These are phyloP conservation scores for Ptilodon capucinus DNA, from an alignment of 2,888 invertebrate genomes.

Conservation along the genomic window DNA sequence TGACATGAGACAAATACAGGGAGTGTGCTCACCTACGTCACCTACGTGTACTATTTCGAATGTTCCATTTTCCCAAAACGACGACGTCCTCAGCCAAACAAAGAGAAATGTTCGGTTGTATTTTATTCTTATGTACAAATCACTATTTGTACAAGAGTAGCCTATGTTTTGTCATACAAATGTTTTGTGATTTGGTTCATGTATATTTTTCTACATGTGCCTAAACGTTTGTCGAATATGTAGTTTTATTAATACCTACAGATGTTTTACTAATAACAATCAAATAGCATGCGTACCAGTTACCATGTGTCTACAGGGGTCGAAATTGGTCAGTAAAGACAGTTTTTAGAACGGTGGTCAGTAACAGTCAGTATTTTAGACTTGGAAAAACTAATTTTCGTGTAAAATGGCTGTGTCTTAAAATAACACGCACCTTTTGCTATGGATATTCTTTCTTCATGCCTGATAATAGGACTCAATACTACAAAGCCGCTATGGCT, in stretches of 20 bases:
- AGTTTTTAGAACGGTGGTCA: too few species aligned
- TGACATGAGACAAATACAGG: constrained; percentile 63
- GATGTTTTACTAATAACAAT: background rate
- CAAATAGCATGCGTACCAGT: too few species aligned
- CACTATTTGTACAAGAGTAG: constrained; percentile 31
- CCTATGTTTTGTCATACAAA: constrained; percentile 28
- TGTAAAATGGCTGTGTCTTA: too few species aligned
- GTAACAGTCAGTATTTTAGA: too few species aligned
- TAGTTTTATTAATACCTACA: background rate
- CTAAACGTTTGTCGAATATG: constrained; percentile 9
- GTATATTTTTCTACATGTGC: constrained; percentile 22
- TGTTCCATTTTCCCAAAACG: constrained; percentile 36
- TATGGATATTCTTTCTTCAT: too few species aligned
- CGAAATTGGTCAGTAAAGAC: too few species aligned
- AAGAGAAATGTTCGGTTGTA: constrained; percentile 36
- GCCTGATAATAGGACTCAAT: too few species aligned
- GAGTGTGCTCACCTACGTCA: constrained; percentile 47
- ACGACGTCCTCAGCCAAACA: constrained; percentile 32
- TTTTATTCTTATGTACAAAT: constrained; percentile 34
- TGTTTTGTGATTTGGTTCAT: constrained; percentile 19
- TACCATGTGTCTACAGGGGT: too few species aligned
- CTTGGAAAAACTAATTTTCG: too few species aligned
- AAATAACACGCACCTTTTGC: too few species aligned
- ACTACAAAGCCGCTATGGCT: too few species aligned
- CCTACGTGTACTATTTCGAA: constrained; percentile 40